Evolutionary conservation across 2,888 invertebrate species (phyloP).

Genomic region (Bellardia pandia): DNA sequence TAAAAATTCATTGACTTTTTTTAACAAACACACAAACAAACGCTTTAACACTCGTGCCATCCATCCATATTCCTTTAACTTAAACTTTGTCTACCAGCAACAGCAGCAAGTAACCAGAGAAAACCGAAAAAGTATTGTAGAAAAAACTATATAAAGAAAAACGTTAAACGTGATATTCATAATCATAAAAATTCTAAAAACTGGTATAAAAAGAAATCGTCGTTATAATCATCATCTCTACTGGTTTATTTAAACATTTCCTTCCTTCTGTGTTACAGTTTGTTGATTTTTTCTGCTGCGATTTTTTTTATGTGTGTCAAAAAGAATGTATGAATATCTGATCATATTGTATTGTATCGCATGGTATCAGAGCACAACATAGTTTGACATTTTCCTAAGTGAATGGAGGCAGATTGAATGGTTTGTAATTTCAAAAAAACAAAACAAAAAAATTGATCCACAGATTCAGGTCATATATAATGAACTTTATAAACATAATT

Average conservation of each 20-base stretch:
- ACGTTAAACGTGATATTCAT: constrained; percentile 67
- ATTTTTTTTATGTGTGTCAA: constrained; percentile 47
- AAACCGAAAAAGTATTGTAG: constrained; percentile 28
- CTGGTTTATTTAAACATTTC: constrained; percentile 14
- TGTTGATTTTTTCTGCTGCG: constrained; percentile 23
- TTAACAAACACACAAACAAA: constrained; percentile 7
- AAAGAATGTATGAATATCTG: constrained; percentile 27
- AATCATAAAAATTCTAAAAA: constrained; percentile 49
- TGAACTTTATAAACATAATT: background rate
- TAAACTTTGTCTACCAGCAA: constrained; percentile 19
- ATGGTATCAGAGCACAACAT: constrained; percentile 26
- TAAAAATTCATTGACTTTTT: constrained; percentile 72
- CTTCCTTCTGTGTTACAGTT: constrained; percentile 50
- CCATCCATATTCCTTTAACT: constrained; percentile 20
- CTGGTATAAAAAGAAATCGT: background rate
- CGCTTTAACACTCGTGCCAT: constrained; percentile 50
- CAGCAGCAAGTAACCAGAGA: constrained; percentile 4
- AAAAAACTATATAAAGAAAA: constrained; percentile 16
- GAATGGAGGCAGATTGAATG: constrained; percentile 53
- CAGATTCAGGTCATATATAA: constrained; percentile 59
- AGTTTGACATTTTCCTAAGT: constrained; percentile 63
- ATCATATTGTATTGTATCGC: constrained; percentile 18
- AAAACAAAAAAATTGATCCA: background rate
- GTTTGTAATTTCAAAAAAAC: constrained; percentile 35
- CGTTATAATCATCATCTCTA: background rate